Conservation (phyloP, 2,797 vertebrate species). For the Neopelma chrysocephalum region DNA sequence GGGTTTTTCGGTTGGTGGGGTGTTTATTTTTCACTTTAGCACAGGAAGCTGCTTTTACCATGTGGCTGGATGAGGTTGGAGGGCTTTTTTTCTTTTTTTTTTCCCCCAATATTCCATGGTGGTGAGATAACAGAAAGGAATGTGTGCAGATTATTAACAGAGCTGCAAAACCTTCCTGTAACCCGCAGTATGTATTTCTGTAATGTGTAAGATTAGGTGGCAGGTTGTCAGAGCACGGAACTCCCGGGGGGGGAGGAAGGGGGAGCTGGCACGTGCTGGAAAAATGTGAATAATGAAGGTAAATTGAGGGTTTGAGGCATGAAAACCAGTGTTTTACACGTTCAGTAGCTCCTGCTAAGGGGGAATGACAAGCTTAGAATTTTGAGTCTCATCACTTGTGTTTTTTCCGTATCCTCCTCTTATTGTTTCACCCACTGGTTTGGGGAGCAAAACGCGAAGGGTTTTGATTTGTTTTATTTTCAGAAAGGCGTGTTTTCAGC, state of each 20-base stretch:
- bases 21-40: neutral
- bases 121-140: neutral
- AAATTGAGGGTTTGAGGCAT: neutral
- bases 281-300: neutral
- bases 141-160: neutral
- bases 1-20: neutral
- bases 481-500: neutral
- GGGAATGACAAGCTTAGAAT: neutral
- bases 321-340: neutral
- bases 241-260: too few relatives aligned
- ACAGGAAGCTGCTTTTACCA: neutral
- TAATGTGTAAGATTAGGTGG: fast-evolving
- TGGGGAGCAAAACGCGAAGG: neutral
- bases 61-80: neutral
- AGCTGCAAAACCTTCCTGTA: neutral
- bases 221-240: neutral
- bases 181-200: neutral
- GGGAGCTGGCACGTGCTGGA: fast-evolving
- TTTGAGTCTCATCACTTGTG: neutral
- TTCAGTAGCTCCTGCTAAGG: neutral
- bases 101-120: fast-evolving
- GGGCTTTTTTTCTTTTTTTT: neutral
- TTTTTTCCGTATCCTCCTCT: neutral
- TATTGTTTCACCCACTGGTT: neutral
- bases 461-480: neutral